Percentiles rank a stretch among this genome's conserved stretches.
phyloP scores from a whole-genome alignment of 1,140 invertebrate genomes.

The Cepaea nemoralis region DNA sequence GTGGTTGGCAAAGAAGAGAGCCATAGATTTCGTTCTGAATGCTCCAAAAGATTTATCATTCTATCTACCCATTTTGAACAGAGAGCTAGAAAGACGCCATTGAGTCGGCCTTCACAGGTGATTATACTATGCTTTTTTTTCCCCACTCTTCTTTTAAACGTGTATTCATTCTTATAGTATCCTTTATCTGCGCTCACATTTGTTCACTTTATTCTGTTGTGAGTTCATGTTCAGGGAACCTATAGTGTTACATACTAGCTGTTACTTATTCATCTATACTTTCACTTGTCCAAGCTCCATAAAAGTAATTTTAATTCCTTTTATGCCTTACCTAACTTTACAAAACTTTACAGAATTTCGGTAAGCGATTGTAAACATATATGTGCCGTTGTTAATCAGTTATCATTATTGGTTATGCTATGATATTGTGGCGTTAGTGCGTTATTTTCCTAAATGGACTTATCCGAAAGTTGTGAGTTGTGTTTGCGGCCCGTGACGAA shows the following conservation, averaged over 20 bases:
- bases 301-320: constrained; percentile 4
- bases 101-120: constrained; percentile 1
- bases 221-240: neutral
- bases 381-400: neutral
- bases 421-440: neutral
- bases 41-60: constrained; percentile 36
- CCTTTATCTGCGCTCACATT: neutral
- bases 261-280: neutral
- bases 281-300: neutral
- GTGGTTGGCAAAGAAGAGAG: constrained; percentile 11
- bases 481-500: too few species aligned
- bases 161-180: neutral
- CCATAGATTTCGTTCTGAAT: constrained; percentile 30
- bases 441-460: neutral
- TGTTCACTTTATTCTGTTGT: neutral
- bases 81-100: constrained; percentile 26
- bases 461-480: neutral
- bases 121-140: constrained; percentile 31
- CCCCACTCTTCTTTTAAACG: neutral
- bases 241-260: neutral
- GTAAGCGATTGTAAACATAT: neutral
- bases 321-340: neutral
- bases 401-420: neutral
- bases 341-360: neutral
- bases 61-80: constrained; percentile 33